A percentile compares a stretch with the other conserved stretches of the same genome.
phyloP scores from a whole-genome alignment of 2,888 invertebrate species.

The Sinopyrophorus schimmeli region DNA sequence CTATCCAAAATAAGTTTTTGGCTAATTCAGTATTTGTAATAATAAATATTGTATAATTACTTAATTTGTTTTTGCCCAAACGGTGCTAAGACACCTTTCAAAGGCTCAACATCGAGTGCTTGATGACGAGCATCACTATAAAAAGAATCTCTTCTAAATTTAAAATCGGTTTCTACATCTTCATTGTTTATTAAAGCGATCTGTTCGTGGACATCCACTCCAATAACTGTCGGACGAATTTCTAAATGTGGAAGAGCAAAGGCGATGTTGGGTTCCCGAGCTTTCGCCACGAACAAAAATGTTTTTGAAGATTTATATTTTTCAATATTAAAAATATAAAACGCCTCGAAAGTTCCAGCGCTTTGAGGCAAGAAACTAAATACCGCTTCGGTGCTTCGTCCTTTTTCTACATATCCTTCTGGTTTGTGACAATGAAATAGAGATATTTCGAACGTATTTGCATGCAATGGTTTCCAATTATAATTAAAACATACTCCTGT shows the following conservation, averaged over 20 bases:
- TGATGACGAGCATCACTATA: slow-evolving; percentile 61
- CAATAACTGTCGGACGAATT: slow-evolving; percentile 65
- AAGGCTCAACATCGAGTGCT: slow-evolving; percentile 58
- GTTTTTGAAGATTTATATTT: slow-evolving; percentile 59
- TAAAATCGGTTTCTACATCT: slow-evolving; percentile 57
- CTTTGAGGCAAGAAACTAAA: slow-evolving; percentile 68
- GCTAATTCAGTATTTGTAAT: not conserved
- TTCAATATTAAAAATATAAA: slow-evolving; percentile 67
- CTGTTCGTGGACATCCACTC: slow-evolving; percentile 56
- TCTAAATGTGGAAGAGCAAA: slow-evolving; percentile 63
- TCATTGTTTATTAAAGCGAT: slow-evolving; percentile 62
- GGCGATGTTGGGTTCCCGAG: slow-evolving; percentile 65
- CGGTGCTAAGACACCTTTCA: slow-evolving; percentile 57
- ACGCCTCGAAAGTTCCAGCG: slow-evolving; percentile 67
- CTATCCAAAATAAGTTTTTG: slow-evolving; percentile 8
- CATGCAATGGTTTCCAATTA: slow-evolving; percentile 42
- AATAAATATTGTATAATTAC: slow-evolving; percentile 49
- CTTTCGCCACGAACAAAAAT: slow-evolving; percentile 66
- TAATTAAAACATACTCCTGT: slow-evolving; percentile 62
- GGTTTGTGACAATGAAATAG: slow-evolving; percentile 64
- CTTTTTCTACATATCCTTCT: slow-evolving; percentile 63
- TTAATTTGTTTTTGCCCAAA: slow-evolving; percentile 57
- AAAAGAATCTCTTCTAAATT: slow-evolving; percentile 60
- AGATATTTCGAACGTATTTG: slow-evolving; percentile 40
- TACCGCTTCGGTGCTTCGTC: slow-evolving; percentile 62